Conservation (phyloP, 2,888 invertebrate species). For the Stenchaetothrips biformis region DNA sequence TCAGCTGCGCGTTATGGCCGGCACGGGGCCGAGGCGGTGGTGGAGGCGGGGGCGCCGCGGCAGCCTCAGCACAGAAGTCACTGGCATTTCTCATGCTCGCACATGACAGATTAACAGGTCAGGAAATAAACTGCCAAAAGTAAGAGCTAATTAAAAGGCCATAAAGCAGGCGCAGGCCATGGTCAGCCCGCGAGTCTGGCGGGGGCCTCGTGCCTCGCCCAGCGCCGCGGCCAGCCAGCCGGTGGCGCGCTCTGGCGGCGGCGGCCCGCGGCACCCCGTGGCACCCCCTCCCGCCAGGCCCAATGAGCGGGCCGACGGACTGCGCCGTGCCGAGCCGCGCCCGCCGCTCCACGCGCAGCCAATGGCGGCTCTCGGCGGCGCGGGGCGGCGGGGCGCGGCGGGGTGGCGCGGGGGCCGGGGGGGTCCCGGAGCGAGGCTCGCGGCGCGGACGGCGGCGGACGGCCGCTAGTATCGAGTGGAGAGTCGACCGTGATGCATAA, state of each 20-base stretch:
- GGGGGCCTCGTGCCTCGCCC: slow-evolving; percentile 50
- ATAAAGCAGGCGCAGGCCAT: neutral
- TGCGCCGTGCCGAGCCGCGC: slow-evolving; percentile 16
- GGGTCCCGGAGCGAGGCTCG: slow-evolving; percentile 26
- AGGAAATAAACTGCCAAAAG: slow-evolving; percentile 25
- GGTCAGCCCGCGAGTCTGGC: slow-evolving; percentile 35
- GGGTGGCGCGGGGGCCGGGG: slow-evolving; percentile 24
- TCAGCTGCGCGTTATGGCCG: neutral
- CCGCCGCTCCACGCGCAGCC: neutral
- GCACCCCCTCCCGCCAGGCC: slow-evolving; percentile 19
- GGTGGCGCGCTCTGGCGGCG: slow-evolving; percentile 54
- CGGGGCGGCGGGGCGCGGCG: neutral
- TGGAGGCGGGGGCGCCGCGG: slow-evolving; percentile 43
- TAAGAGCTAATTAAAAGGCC: slow-evolving; percentile 23
- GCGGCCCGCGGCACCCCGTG: slow-evolving; percentile 53
- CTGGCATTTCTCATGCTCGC: slow-evolving; percentile 34
- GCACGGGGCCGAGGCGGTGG: slow-evolving; percentile 40
- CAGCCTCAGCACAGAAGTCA: slow-evolving; percentile 11
- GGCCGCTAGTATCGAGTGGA: slow-evolving; percentile 37
- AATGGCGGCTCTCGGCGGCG: neutral
- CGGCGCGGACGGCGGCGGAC: slow-evolving; percentile 34
- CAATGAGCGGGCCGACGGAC: neutral
- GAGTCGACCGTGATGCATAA: slow-evolving; percentile 53
- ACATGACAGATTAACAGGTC: slow-evolving; percentile 23
- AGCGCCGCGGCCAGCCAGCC: slow-evolving; percentile 50